phyloP scores from a whole-genome alignment of 2,797 vertebrate species.

The Acrossocheilus fasciatus region DNA sequence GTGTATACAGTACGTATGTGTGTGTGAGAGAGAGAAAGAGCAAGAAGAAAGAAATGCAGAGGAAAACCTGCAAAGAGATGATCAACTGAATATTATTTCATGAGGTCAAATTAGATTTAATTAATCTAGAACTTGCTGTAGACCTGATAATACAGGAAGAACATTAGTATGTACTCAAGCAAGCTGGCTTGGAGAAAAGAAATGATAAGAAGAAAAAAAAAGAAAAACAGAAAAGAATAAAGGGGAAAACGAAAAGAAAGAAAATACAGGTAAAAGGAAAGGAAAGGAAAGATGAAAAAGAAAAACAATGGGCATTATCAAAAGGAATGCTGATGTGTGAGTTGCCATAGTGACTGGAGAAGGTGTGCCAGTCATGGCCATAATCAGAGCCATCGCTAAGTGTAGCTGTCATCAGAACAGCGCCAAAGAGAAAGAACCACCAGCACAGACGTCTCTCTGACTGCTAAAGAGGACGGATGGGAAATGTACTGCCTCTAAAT shows the following conservation, averaged over 20 bases:
- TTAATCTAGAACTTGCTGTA: constrained; percentile 58
- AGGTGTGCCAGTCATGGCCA: constrained; percentile 75
- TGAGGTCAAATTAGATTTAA: constrained; percentile 58
- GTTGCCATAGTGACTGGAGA: constrained; percentile 81
- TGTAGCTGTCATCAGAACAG: constrained; percentile 71
- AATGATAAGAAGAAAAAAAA: not conserved
- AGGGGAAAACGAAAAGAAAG: not conserved
- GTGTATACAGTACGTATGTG: not conserved
- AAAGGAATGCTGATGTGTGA: constrained; percentile 72
- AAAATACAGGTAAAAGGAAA: not conserved
- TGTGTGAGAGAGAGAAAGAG: not conserved
- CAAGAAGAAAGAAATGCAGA: constrained; percentile 38
- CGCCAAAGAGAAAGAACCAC: constrained; percentile 55
- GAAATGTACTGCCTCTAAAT: constrained; percentile 14
- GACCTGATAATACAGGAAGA: constrained; percentile 48
- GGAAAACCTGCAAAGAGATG: constrained; percentile 55
- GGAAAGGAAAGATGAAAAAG: not conserved
- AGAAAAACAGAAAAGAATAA: not conserved
- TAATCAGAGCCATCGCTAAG: constrained; percentile 72
- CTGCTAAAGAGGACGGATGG: constrained; percentile 44
- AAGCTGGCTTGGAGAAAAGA: not conserved
- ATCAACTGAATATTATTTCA: constrained; percentile 58
- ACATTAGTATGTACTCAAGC: constrained; percentile 22
- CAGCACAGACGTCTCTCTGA: constrained; percentile 14
- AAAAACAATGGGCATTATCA: constrained; percentile 52